Percentiles rank a stretch among this genome's conserved stretches.
These are phyloP conservation scores for Myopa testacea DNA, from an alignment of 2,888 invertebrate genomes.

Conservation along the genomic window DNA sequence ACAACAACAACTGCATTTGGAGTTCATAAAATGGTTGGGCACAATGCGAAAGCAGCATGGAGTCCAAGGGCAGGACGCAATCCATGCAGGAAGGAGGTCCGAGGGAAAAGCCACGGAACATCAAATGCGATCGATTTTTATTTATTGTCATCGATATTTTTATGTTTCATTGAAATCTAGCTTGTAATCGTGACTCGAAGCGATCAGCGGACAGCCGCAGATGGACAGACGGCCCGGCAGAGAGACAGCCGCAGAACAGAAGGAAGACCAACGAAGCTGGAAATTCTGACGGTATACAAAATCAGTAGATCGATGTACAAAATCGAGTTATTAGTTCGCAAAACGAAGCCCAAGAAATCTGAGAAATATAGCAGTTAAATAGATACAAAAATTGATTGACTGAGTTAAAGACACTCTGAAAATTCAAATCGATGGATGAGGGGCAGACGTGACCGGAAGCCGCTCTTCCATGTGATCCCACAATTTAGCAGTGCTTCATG, in stretches of 20 bases:
- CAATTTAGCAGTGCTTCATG: conserved; percentile 27
- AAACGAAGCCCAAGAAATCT: no score
- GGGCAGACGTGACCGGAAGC: conserved; percentile 33
- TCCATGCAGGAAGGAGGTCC: background rate
- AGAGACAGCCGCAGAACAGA: conserved; percentile 5
- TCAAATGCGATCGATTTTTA: conserved; percentile 52
- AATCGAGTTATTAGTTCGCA: no score
- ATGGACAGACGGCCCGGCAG: conserved; percentile 25
- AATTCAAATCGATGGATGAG: background rate
- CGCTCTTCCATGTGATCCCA: background rate
- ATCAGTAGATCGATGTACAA: no score
- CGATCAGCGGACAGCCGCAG: conserved; percentile 33
- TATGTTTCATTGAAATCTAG: conserved; percentile 54
- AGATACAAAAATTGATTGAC: no score
- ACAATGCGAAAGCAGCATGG: background rate
- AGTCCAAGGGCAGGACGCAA: conserved; percentile 13
- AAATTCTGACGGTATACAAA: no score
- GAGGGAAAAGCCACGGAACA: conserved; percentile 2
- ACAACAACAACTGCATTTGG: conserved; percentile 28
- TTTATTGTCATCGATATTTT: conserved; percentile 55
- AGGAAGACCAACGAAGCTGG: background rate
- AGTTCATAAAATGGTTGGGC: conserved; percentile 38
- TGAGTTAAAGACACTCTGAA: background rate
- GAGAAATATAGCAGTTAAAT: no score
- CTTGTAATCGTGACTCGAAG: conserved; percentile 50